Base-by-base conservation (phyloP, 2,113 vertebrate species). In the Hippocampus mohnikei region DNA sequence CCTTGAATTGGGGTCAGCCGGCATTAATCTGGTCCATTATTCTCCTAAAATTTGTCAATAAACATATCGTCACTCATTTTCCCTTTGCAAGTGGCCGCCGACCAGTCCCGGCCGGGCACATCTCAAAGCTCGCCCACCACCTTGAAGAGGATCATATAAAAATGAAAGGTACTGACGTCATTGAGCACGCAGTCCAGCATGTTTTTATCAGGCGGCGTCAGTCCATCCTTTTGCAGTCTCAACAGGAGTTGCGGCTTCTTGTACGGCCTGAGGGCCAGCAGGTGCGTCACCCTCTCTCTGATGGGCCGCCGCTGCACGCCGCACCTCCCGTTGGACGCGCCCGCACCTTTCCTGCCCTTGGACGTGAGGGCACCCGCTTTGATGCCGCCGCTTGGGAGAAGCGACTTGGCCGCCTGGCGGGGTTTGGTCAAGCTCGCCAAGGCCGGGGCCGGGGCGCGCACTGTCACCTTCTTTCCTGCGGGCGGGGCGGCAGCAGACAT, bases 181-280 rank as follows among this genome's bases (percentile, higher is more conserved):
- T 89, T 91, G 82, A 98, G 86, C 48, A 95, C 88, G 40, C 90
- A 82, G 61, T 96, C 93, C 87, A 98, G 91, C 4, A 82, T 71
- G n/a, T 94, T 94, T 83, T 95, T 95, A 80, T 97, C 96, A 5
- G 86, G 91, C 12, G 88, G 82, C 0, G 89, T 83, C 71, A 98
- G 90, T 27, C 94, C 94, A 0, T 98, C 96, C 77, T 90, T 95
- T 91, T 95, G 94, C 71, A 98, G 87, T 73, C 96, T 89, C 75
- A 97, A 83, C 73, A 98, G 92, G 72, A 98, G 88, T 66, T 98
- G 96, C 0, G 95, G 93, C 78, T 94, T 95, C 85, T 91, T 93
- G 78, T 97, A 97, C n/a, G 95, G 94, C 88, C 95, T 94, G 72
- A 98, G 93, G 2, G 94, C 96, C 92, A 98, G 91, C 79, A 97